phyloP scores from a whole-genome alignment of 2,888 invertebrate species.

The Epinotia brunnichana region DNA sequence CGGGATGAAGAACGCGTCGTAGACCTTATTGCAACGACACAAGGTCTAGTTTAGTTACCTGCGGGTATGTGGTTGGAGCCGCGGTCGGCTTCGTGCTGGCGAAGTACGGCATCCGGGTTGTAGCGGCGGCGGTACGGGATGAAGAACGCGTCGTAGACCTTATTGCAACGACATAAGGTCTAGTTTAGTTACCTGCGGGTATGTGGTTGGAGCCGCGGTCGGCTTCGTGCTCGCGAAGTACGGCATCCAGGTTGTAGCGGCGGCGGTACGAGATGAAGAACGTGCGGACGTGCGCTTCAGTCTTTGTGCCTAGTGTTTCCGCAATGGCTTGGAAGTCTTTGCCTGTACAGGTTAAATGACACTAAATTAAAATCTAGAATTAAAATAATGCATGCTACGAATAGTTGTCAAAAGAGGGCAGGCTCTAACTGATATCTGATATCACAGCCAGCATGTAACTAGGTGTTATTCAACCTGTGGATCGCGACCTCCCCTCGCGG shows the following conservation, averaged over 20 bases:
- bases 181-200: constrained; percentile 31
- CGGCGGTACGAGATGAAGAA: constrained; percentile 96
- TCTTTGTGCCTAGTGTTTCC: constrained; percentile 97
- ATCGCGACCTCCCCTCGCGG: too few relatives aligned
- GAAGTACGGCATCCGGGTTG: not conserved
- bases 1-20: not conserved
- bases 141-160: not conserved
- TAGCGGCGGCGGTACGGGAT: not conserved
- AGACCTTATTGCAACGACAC: not conserved
- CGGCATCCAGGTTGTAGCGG: constrained; percentile 93
- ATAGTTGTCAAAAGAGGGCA: too few relatives aligned
- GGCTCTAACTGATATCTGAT: too few relatives aligned
- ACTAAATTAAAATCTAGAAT: not conserved
- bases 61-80: not conserved
- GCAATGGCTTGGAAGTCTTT: constrained; percentile 97
- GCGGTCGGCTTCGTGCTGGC: too few relatives aligned
- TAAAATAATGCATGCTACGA: too few relatives aligned
- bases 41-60: not conserved
- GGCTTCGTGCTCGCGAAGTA: constrained; percentile 93
- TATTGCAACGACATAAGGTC: not conserved
- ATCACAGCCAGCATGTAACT: too few relatives aligned
- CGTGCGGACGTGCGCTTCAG: constrained; percentile 94
- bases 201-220: constrained; percentile 86
- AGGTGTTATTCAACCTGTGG: too few relatives aligned
- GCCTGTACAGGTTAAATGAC: constrained; percentile 72